These are phyloP conservation scores for Osmerus mordax DNA, from an alignment of 2,113 vertebrate genomes.

Conservation along the genomic window DNA sequence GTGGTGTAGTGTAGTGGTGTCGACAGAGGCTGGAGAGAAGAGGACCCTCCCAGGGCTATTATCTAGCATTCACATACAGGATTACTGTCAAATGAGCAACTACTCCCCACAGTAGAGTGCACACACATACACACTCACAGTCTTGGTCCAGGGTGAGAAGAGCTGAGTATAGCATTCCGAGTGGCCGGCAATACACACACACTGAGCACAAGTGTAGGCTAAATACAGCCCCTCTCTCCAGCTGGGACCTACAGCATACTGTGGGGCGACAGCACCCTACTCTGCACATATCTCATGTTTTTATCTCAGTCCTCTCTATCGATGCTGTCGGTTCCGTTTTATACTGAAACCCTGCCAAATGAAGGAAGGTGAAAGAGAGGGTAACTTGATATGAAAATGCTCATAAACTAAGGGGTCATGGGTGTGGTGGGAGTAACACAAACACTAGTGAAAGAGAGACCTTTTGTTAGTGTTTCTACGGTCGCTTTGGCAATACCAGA, in stretches of 20 bases:
- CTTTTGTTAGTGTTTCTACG: too few relatives aligned
- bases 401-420: conserved; percentile 1
- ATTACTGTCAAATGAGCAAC: too few relatives aligned
- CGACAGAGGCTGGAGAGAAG: too few relatives aligned
- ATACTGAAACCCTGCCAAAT: conserved; percentile 9
- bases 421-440: neutral
- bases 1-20: too few relatives aligned
- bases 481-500: neutral
- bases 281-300: too few relatives aligned
- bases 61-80: too few relatives aligned
- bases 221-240: neutral
- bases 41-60: too few relatives aligned
- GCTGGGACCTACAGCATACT: neutral
- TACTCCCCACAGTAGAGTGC: too few relatives aligned
- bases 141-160: neutral
- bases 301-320: too few relatives aligned
- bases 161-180: neutral
- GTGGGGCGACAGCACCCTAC: neutral
- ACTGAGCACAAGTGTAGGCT: neutral
- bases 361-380: conserved; percentile 6
- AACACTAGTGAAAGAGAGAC: neutral
- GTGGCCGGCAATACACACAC: neutral
- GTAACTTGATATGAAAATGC: neutral
- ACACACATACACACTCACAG: too few relatives aligned
- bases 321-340: neutral